These are phyloP conservation scores for Cirrhinus molitorella DNA, from an alignment of 2,797 vertebrate genomes.

Conservation along the genomic window DNA sequence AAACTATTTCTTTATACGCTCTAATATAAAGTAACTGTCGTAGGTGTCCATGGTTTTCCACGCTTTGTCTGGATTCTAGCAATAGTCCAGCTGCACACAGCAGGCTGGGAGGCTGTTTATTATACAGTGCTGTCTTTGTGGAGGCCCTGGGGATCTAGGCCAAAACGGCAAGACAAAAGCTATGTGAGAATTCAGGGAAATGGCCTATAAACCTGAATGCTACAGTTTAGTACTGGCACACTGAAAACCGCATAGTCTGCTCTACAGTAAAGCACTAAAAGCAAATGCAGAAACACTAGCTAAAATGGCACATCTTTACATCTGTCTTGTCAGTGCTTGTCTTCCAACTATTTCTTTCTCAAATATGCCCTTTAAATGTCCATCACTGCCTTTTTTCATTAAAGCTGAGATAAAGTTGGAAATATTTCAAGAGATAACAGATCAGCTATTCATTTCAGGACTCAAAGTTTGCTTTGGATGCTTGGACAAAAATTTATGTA, in stretches of 20 bases:
- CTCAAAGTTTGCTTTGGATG: neutral
- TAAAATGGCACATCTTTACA: neutral
- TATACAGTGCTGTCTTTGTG: constrained; percentile 54
- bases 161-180: constrained; percentile 60
- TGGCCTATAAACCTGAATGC: constrained; percentile 49
- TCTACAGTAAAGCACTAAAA: neutral
- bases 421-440: constrained; percentile 16
- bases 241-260: neutral
- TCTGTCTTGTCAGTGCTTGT: constrained; percentile 27
- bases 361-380: constrained; percentile 27
- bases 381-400: constrained; percentile 33
- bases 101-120: constrained; percentile 60
- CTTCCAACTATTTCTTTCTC: constrained; percentile 2
- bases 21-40: constrained; percentile 31
- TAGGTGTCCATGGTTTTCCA: constrained; percentile 39
- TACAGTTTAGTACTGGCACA: constrained; percentile 28
- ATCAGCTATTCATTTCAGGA: neutral
- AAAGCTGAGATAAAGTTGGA: neutral
- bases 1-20: constrained; percentile 31
- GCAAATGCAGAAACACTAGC: neutral
- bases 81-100: constrained; percentile 58
- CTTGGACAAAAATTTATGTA: neutral
- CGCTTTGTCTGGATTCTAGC: constrained; percentile 34
- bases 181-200: constrained; percentile 30
- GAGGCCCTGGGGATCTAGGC: constrained; percentile 60